Evolutionary conservation across 2,113 vertebrate species (phyloP).

Genomic region (Hydrochoerus hydrochaeris): DNA sequence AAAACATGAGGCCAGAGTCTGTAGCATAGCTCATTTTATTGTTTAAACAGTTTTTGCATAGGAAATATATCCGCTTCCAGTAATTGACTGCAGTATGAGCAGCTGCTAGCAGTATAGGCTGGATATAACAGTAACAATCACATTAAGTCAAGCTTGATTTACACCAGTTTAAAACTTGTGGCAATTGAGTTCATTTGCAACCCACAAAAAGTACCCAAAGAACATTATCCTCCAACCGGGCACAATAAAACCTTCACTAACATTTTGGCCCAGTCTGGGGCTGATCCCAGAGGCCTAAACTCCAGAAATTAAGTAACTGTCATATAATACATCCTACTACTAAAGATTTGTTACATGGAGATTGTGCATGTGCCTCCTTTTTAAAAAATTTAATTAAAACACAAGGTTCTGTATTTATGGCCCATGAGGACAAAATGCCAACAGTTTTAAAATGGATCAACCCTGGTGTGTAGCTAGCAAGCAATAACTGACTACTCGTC

Average conservation of each 20-base stretch:
- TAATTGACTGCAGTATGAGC: constrained; percentile 99
- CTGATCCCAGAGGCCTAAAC: constrained; percentile 83
- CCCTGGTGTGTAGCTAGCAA: constrained; percentile 96
- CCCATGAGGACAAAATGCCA: constrained; percentile 93
- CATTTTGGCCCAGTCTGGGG: constrained; percentile 82
- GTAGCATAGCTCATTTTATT: constrained; percentile 99
- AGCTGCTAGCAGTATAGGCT: constrained; percentile 99
- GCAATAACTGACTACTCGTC: constrained; percentile 95
- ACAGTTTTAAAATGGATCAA: constrained; percentile 97
- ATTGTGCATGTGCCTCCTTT: constrained; percentile 82
- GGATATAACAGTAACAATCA: constrained; percentile 99
- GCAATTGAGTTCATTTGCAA: constrained; percentile 96
- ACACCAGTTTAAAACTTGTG: constrained; percentile 99
- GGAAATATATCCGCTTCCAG: constrained; percentile 99
- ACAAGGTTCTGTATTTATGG: constrained; percentile 85
- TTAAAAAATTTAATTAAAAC: constrained; percentile 85
- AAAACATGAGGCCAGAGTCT: constrained; percentile 86
- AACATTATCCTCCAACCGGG: constrained; percentile 88
- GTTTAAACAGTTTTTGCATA: constrained; percentile 99
- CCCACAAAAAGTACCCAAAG: constrained; percentile 89
- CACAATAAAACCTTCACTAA: constrained; percentile 88
- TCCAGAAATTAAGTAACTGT: constrained; percentile 87
- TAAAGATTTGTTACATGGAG: constrained; percentile 86
- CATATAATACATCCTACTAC: constrained; percentile 86
- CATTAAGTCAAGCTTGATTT: constrained; percentile 99